Base-by-base conservation (phyloP, 2,888 invertebrate species). In the Suillia variegata region DNA sequence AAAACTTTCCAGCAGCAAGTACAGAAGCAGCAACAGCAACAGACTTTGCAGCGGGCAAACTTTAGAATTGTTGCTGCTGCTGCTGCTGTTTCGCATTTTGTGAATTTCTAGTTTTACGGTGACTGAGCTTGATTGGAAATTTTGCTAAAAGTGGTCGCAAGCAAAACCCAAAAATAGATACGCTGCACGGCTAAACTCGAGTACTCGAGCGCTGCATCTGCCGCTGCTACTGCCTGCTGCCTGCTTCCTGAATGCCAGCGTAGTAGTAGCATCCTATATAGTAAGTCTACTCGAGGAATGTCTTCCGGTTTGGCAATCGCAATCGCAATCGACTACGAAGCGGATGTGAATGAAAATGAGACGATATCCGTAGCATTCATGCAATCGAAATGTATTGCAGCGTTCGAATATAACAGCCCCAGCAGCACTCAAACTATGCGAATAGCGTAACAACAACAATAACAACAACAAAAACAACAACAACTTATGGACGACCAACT, bases 71-170 rank as follows among this genome's bases (percentile, higher is more conserved):
- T 12, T 18, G 5, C 31, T 18, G 45, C n/a, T 6, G 12, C 20
- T 24, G 18, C 15, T 33, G 56, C 17, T 56, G 34, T 33, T 33
- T 31, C 51, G 18, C n/a, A n/a, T n/a, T n/a, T n/a, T n/a, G n/a
- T n/a, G n/a, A 31, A 18, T 33, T 51, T 69, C 67, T 71, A 70
- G 67, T 69, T 74, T 70, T 68, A 69, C 67, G 71, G 69, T 68
- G 69, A 68, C 70, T 75, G 72, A 68, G 64, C 70, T 73, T 70
- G 71, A 76, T 76, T 77, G 72, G 67, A 71, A 73, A 70, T 73
- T 72, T 70, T 64, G 47, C 47, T 42, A 22, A 18, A 21, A 18
- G 34, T 34, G 33, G 53, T n/a, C 12, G 50, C 50, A 38, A 12
- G 26, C n/a, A n/a, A n/a, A n/a, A n/a, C n/a, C n/a, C n/a, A n/a